A percentile compares a stretch with the other conserved stretches of the same genome.
phyloP scores from a whole-genome alignment of 2,113 vertebrate species.

The Aphelocoma coerulescens region DNA sequence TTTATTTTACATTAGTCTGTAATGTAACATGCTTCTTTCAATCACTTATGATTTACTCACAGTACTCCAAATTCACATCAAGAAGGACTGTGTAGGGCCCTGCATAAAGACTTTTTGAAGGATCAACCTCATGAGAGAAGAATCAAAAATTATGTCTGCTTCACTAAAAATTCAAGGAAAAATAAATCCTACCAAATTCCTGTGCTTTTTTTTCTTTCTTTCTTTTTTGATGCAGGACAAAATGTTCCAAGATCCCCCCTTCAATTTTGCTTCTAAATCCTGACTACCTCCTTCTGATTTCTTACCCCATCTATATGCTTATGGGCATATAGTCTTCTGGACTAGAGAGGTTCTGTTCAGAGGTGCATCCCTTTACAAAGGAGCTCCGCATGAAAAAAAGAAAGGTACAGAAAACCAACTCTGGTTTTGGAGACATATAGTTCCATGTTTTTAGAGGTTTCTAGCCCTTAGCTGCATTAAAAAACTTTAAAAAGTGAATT shows the following conservation, averaged over 20 bases:
- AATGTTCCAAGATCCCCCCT: background rate
- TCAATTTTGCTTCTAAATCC: background rate
- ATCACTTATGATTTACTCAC: background rate
- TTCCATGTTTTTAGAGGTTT: background rate
- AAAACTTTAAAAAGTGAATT: background rate
- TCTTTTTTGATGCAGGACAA: background rate
- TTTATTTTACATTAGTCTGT: background rate
- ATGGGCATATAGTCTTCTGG: background rate
- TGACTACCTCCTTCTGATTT: background rate
- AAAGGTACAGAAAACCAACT: background rate
- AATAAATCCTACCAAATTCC: background rate
- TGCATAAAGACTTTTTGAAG: background rate
- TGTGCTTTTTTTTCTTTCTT: rapidly evolving
- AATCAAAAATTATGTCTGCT: background rate
- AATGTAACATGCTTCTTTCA: background rate
- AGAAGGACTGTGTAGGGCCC: background rate
- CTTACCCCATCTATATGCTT: background rate
- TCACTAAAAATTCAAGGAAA: background rate
- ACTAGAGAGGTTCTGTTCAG: background rate
- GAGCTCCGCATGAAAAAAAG: background rate
- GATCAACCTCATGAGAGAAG: background rate
- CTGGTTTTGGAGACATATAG: background rate
- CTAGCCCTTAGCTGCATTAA: background rate
- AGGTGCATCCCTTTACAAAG: background rate
- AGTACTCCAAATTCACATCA: background rate